Conservation (phyloP, 2,888 invertebrate genomes). For the Cheilosia scutellata region DNA sequence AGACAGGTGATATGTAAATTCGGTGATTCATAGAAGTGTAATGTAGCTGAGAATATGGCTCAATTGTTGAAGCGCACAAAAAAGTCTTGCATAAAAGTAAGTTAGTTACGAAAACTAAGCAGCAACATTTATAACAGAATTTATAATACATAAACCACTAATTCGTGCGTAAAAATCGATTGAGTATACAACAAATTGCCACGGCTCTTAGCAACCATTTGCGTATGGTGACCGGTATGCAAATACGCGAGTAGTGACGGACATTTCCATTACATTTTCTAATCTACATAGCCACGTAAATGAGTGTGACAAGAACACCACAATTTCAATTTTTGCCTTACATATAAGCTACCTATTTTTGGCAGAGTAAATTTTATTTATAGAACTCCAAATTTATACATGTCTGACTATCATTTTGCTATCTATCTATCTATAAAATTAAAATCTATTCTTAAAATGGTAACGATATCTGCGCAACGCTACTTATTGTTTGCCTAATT, state of each 20-base stretch:
- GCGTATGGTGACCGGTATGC: not conserved
- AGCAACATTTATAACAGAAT: not conserved
- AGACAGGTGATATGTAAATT: constrained; percentile 39
- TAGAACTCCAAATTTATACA: too few relatives aligned
- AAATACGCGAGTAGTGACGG: not conserved
- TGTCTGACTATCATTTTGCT: too few relatives aligned
- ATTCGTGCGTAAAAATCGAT: constrained; percentile 39
- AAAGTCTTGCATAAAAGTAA: constrained; percentile 83
- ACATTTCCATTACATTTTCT: not conserved
- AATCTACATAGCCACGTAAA: not conserved
- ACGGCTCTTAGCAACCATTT: constrained; percentile 39
- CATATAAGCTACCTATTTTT: too few relatives aligned
- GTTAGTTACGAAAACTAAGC: constrained; percentile 41
- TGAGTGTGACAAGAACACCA: not conserved
- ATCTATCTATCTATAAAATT: too few relatives aligned
- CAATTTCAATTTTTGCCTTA: too few relatives aligned
- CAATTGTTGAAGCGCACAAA: constrained; percentile 83
- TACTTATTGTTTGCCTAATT: too few relatives aligned
- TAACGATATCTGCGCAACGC: too few relatives aligned
- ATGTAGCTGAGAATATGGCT: constrained; percentile 78
- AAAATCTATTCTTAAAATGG: too few relatives aligned
- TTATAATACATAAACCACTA: not conserved
- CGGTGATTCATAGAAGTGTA: constrained; percentile 19
- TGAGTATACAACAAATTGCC: constrained; percentile 21
- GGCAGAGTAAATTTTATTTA: too few relatives aligned